Conservation (phyloP, 2,797 vertebrate genomes). For the Molossus alvarezi region DNA sequence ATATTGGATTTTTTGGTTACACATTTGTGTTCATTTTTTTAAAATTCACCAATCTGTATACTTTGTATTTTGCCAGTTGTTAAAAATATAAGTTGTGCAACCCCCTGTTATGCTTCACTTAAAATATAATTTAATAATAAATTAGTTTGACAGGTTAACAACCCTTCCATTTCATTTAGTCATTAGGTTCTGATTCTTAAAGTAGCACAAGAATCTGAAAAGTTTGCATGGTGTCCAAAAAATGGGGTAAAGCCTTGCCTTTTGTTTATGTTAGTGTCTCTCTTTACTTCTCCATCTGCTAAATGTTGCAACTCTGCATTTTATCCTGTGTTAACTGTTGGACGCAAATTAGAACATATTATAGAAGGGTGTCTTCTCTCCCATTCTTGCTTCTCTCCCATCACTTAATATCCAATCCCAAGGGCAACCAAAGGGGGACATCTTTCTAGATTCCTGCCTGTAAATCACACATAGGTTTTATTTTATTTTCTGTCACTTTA, state of each 20-base stretch:
- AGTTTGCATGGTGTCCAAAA: not conserved
- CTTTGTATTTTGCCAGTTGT: not conserved
- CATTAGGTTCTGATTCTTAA: not conserved
- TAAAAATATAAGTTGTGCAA: not conserved
- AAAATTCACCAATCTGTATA: not conserved
- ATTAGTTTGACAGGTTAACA: not conserved
- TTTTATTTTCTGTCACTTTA: conserved; percentile 4
- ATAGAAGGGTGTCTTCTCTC: not conserved
- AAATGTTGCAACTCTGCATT: not conserved
- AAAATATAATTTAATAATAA: not conserved
- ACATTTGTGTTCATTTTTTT: not conserved
- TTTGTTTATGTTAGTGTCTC: not conserved
- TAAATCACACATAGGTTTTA: not conserved
- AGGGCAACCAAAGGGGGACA: not conserved
- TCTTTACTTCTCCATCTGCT: not conserved
- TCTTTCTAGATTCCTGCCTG: not conserved
- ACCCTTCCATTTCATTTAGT: not conserved
- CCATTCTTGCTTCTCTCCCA: not conserved
- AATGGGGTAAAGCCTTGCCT: not conserved
- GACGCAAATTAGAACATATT: not conserved
- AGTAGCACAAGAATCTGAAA: not conserved
- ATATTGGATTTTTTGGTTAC: not conserved
- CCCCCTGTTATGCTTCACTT: not conserved
- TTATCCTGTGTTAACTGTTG: not conserved
- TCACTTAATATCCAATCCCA: not conserved